These are phyloP conservation scores for Corella eumyota DNA, from an alignment of 23 tunicate species.

Conservation along the genomic window DNA sequence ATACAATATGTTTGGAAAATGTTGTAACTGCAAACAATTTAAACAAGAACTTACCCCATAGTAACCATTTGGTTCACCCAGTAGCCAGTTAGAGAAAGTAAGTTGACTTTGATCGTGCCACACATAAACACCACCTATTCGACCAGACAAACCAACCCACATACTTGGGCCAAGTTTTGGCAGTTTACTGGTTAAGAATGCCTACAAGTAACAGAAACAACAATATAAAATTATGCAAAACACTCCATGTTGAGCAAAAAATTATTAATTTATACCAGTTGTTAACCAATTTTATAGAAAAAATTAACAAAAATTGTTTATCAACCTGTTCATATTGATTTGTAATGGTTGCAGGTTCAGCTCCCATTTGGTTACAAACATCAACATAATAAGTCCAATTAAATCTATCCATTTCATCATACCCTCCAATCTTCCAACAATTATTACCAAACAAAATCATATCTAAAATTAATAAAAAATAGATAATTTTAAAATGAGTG, in stretches of 20 bases:
- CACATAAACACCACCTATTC: constrained; percentile 11
- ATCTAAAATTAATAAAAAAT: background rate
- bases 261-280: background rate
- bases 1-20: too few species aligned
- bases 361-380: constrained; percentile 20
- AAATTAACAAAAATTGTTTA: background rate
- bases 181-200: constrained; percentile 42
- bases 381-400: constrained; percentile 31
- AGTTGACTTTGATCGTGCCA: constrained; percentile 64
- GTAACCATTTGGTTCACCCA: constrained; percentile 51
- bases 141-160: constrained; percentile 56
- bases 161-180: constrained; percentile 8
- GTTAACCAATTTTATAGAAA: background rate
- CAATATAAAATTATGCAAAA: background rate
- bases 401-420: constrained; percentile 10
- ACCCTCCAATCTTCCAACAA: constrained; percentile 42
- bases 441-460: constrained; percentile 47
- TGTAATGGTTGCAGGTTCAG: constrained; percentile 27
- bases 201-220: constrained; percentile 9
- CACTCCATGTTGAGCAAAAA: background rate
- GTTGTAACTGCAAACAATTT: too few species aligned
- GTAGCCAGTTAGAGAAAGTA: constrained; percentile 59
- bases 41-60: constrained; percentile 23
- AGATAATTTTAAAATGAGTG: too few species aligned
- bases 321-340: constrained; percentile 62